phyloP scores from a whole-genome alignment of 2,113 vertebrate species.

The Crotalus viridis region DNA sequence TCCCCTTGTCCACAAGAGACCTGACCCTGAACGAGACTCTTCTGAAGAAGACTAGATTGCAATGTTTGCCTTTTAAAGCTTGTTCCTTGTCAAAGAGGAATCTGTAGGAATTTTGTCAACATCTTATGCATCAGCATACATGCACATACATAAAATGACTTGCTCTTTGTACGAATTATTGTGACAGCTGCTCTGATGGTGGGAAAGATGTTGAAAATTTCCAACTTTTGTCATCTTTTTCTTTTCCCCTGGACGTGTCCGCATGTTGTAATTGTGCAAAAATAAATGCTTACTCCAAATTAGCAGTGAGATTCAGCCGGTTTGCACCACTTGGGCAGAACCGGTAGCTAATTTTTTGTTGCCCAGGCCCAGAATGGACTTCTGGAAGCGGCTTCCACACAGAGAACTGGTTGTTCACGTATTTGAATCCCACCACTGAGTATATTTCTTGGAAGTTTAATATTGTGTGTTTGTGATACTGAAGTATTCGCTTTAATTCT shows the following conservation, averaged over 20 bases:
- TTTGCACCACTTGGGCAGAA: too few relatives aligned
- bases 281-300: constrained; percentile 81
- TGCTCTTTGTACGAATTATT: constrained; percentile 21
- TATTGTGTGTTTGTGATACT: constrained; percentile 83
- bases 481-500: constrained; percentile 84
- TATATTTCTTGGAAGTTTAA: constrained; percentile 75
- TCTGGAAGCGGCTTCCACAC: not conserved
- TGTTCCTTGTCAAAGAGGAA: constrained; percentile 65
- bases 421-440: not conserved
- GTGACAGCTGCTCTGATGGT: constrained; percentile 59
- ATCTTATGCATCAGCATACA: constrained; percentile 48
- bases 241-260: constrained; percentile 59
- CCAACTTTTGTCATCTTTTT: constrained; percentile 52
- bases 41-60: constrained; percentile 84
- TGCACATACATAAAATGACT: constrained; percentile 22
- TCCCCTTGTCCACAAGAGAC: constrained; percentile 95
- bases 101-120: constrained; percentile 66
- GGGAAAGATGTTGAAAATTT: constrained; percentile 60
- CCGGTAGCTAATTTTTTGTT: too few relatives aligned
- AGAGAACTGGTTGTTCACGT: rapidly evolving
- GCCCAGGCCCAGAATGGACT: too few relatives aligned
- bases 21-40: constrained; percentile 93
- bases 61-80: constrained; percentile 67
- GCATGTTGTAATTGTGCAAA: constrained; percentile 80
- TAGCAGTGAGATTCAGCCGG: constrained; percentile 49